Base-by-base conservation (phyloP, 2,113 vertebrate species). In the Sebastes schlegelii region DNA sequence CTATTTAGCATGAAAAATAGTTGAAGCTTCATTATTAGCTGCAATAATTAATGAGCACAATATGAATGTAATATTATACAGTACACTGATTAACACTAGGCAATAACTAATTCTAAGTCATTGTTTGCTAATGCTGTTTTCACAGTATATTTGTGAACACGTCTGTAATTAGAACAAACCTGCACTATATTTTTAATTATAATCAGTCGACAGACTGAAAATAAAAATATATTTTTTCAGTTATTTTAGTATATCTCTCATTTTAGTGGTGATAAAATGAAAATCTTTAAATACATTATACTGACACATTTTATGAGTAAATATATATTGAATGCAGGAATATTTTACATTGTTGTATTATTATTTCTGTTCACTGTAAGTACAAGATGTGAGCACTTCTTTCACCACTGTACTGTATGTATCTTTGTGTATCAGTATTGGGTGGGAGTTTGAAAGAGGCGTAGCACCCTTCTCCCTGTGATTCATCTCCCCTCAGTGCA, bases 401-500 rank as follows among this genome's bases (percentile, higher is more conserved):
- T 17, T 61, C 54, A 34, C 10, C 42, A 17, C 26, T 26, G 5
- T 8, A 0, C 12, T 60, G 23, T 26, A 0, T 17, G 51, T 46
- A 0, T 63, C 58, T 70, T 6, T 66, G 71, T 68, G 76, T 2
- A 4, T 4, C 23, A 2, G 64, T 1, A 8, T 14, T 6, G 19
- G 76, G 61, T 77, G 66, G 74, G 40, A 49, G 68, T 49, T 46
- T 74, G 17, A 63, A 78, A 83, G 57, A 42, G 40, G 46, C 11
- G 77, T 55, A 17, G 58, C 40, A 52, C 46, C 79, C 61, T 77
- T 45, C 63, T 77, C 65, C 61, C 23, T 54, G 62, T 80, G 83
- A 87, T 80, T 87, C 85, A 86, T 85, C 78, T 55, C 76, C 80
- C 76, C 52, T 82, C 19, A 0, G 73, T 54, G 64, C 74, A 65